A percentile compares a stretch with the other conserved stretches of the same genome.
These are phyloP conservation scores for Anodontia alba DNA, from an alignment of 2,888 invertebrate genomes.

Conservation along the genomic window DNA sequence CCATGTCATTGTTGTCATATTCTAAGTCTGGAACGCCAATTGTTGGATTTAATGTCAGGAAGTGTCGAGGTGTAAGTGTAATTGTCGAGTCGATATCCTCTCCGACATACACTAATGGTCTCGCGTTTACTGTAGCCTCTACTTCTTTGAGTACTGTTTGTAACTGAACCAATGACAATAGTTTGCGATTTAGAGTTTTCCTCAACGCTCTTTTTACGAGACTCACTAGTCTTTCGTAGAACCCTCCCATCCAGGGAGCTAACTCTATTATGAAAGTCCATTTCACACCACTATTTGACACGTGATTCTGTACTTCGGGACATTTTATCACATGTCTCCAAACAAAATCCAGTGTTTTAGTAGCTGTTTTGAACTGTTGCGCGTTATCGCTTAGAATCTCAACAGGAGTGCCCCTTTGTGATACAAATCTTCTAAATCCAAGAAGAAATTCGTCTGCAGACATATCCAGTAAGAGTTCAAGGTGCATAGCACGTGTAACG, in stretches of 20 bases:
- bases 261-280: neutral
- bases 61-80: neutral
- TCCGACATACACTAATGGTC: neutral
- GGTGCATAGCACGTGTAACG: conserved; percentile 26
- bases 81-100: neutral
- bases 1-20: neutral
- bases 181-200: neutral
- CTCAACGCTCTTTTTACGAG: too few species aligned
- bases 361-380: neutral
- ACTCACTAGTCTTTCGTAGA: neutral
- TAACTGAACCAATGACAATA: neutral
- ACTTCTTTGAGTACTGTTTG: neutral
- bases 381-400: conserved; percentile 21
- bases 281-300: neutral
- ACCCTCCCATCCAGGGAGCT: conserved; percentile 3
- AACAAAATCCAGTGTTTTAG: neutral
- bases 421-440: conserved; percentile 24
- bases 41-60: too few species aligned
- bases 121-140: neutral
- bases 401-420: conserved; percentile 8
- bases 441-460: conserved; percentile 21
- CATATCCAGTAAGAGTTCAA: conserved; percentile 26
- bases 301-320: neutral
- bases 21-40: neutral
- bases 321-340: neutral